Evolutionary conservation across 2,797 vertebrate genomes (phyloP), one percentile per base, ranked within the genome.

Genomic region (Hirundo rustica): DNA sequence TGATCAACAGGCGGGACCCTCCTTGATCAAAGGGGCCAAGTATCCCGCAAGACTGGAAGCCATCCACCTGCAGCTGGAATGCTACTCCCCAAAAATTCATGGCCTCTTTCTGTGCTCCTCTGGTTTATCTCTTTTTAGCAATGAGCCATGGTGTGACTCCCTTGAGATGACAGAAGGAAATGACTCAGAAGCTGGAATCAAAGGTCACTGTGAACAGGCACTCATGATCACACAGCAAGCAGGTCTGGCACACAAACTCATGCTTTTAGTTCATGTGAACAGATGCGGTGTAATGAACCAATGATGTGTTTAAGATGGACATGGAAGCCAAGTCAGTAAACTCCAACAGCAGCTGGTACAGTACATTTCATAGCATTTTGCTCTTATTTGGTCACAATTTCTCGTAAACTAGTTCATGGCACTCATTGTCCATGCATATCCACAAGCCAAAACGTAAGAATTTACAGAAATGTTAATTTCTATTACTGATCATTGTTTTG

Each of bases 71-170:
- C 96, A 97, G 97, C 94, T 89, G 85, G 94, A 94, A 97, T 97
- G 72, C 97, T 97, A 96, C 97, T 97, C 95, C 97, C 98, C 98
- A 86, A 98, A 98, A 98, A 98, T 98, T 96, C 97, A 98, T 98
- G 98, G 98, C 95, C 96, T 94, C 92, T 95, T 97, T 95, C 96
- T 91, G 96, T 83, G 95, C 90, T 97, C 88, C 92, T 89, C 65
- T 89, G 95, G 79, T 78, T 98, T 97, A 98, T 98, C 97, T 98
- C 97, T 97, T 98, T 98, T 99, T 99, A 98, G 99, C 99, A 97
- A 99, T 99, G 98, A 99, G 99, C 99, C 99, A 99, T 51, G 99
- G 99, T 65, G 99, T 99, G 97, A 99, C 99, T 98, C 99, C 99
- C 99, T 99, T 98, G 97, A 98, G 98, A 98, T 98, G 97, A 98